Evolutionary conservation across 2,888 invertebrate genomes (phyloP), one percentile per base, ranked within the genome.

Genomic region (Phrixothrix hirtus): DNA sequence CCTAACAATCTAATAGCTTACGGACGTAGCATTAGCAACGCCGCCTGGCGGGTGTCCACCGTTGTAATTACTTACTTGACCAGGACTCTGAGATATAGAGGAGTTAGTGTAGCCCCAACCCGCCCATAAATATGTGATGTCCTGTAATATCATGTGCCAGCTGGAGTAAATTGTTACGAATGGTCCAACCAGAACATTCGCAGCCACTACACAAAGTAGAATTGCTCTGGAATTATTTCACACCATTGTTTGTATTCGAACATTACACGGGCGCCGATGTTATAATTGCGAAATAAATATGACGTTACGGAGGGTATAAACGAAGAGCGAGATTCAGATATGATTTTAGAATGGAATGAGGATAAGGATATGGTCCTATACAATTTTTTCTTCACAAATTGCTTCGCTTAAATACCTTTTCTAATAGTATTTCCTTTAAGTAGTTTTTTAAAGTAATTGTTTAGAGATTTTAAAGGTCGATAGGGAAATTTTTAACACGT

Each of bases 161-260:
- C 74, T 76, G 74, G 72, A 69, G 70, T 72, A 76, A 75, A 76
- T 76, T 76, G 76, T 75, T 76, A 76, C 75, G 73, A 75, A 76
- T 76, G 75, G 73, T 66, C 70, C 66, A 60, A 66, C 65, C 66
- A 66, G 67, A 67, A 64, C 68, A 66, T 67, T 68, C 66, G 65
- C 67, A 65, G 64, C 67, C 64, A 64, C 68, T 67, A 66, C 59
- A 70, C 68, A 66, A 57, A 58, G 60, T 66, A 66, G 69, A 70
- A 70, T 70, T 70, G 70, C 69, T 65, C 62, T 60, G 65, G 66
- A 70, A 71, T 71, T 71, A 71, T 72, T 72, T 72, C 68, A 58
- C 65, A 65, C 68, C 60, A 60, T 66, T 61, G 62, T 63, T 61
- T 63, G 62, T 63, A 62, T 64, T 56, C 52, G 56, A 56, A 56